phyloP scores from a whole-genome alignment of 2,113 vertebrate species.

The Alectura lathami region DNA sequence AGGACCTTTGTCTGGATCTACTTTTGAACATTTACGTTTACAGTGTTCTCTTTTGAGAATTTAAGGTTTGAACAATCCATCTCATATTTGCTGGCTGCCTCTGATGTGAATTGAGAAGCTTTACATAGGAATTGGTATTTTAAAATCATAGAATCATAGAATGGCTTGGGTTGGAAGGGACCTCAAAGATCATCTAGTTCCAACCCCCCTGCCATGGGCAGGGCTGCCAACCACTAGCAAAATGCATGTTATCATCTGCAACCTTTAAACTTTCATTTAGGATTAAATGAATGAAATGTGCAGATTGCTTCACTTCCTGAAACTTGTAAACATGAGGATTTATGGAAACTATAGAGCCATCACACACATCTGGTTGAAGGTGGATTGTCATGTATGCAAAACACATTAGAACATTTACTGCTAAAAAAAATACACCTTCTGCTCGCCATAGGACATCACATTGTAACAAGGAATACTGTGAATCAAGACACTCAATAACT shows the following conservation, averaged over 20 bases:
- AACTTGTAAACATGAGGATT: not conserved
- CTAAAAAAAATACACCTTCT: not conserved
- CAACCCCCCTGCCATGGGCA: too few species aligned
- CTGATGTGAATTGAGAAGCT: not conserved
- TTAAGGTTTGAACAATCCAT: not conserved
- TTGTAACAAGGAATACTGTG: not conserved
- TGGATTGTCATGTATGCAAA: not conserved
- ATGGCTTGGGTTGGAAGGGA: too few species aligned
- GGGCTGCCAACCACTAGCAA: too few species aligned
- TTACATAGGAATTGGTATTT: not conserved
- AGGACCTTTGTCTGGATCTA: not conserved
- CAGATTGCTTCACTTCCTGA: not conserved
- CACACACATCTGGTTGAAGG: not conserved
- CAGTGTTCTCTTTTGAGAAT: not conserved
- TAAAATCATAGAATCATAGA: too few species aligned
- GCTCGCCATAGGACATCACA: not conserved
- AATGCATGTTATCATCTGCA: not conserved
- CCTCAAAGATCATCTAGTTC: too few species aligned
- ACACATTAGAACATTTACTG: not conserved
- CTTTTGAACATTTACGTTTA: not conserved
- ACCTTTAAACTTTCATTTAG: not conserved
- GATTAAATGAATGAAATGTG: not conserved
- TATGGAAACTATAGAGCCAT: not conserved
- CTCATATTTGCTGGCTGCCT: not conserved
- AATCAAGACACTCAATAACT: not conserved